These are phyloP conservation scores for Mus caroli DNA, from an alignment of 2,797 vertebrate species.

Conservation along the genomic window DNA sequence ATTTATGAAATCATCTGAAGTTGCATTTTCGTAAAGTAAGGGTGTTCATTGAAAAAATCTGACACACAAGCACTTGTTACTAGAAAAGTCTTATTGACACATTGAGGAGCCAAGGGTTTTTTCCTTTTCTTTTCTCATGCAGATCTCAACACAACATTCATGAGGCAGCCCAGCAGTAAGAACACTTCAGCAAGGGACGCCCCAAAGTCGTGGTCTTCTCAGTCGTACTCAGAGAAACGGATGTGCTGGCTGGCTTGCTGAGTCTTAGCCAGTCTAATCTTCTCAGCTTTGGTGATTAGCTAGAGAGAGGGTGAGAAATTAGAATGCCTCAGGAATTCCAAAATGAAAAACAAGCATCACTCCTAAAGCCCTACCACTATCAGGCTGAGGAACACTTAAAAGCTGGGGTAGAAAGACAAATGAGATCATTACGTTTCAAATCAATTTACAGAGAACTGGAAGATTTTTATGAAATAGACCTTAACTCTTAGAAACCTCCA, in stretches of 20 bases:
- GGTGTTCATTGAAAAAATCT: constrained; percentile 66
- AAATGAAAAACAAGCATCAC: constrained; percentile 29
- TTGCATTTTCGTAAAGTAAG: constrained; percentile 55
- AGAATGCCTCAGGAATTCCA: not conserved
- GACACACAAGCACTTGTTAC: constrained; percentile 52
- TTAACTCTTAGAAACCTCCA: not conserved
- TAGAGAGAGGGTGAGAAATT: constrained; percentile 79
- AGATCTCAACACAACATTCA: constrained; percentile 69
- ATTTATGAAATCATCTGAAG: constrained; percentile 54
- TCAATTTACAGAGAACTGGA: constrained; percentile 13
- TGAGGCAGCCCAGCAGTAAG: constrained; percentile 23
- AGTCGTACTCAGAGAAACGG: constrained; percentile 93
- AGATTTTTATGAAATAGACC: not conserved
- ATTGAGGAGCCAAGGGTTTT: constrained; percentile 79
- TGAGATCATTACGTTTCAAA: not conserved
- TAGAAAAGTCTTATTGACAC: constrained; percentile 82
- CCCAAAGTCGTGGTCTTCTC: constrained; percentile 67
- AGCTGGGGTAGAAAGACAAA: not conserved
- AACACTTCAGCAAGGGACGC: constrained; percentile 46
- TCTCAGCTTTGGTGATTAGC: constrained; percentile 98
- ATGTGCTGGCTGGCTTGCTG: constrained; percentile 96
- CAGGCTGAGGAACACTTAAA: not conserved
- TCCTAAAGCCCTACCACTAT: constrained; percentile 24
- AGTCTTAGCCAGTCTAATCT: constrained; percentile 94
- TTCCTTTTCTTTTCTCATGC: constrained; percentile 51